phyloP scores from a whole-genome alignment of 2,113 vertebrate species.

The Gymnarchus niloticus region DNA sequence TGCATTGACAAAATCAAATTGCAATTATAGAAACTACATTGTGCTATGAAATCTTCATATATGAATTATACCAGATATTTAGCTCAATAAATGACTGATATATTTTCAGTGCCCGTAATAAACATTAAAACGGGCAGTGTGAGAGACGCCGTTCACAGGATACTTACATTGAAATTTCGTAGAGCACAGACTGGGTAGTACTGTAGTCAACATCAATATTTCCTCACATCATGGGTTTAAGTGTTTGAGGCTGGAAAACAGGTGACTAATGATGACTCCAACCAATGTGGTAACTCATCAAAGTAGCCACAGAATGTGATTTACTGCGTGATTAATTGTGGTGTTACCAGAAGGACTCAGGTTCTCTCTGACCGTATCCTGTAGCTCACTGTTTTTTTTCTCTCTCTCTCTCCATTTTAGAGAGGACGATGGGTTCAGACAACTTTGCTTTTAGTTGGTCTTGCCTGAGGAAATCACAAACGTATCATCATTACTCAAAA shows the following conservation, averaged over 20 bases:
- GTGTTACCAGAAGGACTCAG: neutral
- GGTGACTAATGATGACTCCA: no score
- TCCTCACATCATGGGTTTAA: neutral
- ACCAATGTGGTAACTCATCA: no score
- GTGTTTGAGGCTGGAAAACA: neutral
- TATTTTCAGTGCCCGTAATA: neutral
- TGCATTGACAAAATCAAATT: neutral
- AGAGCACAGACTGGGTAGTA: neutral
- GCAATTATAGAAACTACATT: neutral
- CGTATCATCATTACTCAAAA: constrained; percentile 33
- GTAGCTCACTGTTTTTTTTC: neutral
- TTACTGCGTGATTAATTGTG: no score
- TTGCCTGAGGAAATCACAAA: constrained; percentile 48
- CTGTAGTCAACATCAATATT: no score
- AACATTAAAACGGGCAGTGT: neutral
- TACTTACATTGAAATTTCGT: neutral
- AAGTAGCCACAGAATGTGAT: no score
- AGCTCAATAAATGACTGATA: no score
- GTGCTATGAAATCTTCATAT: neutral
- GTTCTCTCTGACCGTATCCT: neutral
- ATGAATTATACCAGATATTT: neutral
- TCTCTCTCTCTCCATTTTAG: constrained; percentile 24
- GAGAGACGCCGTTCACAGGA: neutral
- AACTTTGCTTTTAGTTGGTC: constrained; percentile 49
- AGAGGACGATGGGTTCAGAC: constrained; percentile 52